Evolutionary conservation across 2,113 vertebrate genomes (phyloP).

Genomic region (Hypomesus transpacificus): DNA sequence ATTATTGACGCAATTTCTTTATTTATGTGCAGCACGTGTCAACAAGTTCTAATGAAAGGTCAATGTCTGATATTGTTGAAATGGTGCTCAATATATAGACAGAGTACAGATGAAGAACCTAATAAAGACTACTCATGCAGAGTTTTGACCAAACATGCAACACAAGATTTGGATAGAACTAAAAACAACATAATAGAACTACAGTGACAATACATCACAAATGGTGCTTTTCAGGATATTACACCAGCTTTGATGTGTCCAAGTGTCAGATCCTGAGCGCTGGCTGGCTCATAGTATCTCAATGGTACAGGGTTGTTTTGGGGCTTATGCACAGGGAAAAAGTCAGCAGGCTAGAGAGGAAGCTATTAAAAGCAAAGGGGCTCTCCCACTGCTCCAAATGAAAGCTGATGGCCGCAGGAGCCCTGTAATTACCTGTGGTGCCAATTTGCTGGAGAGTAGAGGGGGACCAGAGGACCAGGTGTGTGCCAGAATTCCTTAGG

Average conservation of each 20-base stretch:
- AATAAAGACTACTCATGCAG: no score
- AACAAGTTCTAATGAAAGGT: slow-evolving; percentile 53
- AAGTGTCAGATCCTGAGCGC: background rate
- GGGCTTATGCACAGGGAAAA: slow-evolving; percentile 10
- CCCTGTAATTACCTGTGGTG: slow-evolving; percentile 62
- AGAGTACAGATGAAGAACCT: no score
- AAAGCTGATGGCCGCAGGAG: slow-evolving; percentile 63
- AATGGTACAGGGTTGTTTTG: slow-evolving; percentile 1
- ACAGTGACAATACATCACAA: background rate
- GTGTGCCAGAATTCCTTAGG: slow-evolving; percentile 58
- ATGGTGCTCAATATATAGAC: no score
- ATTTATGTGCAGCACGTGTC: slow-evolving; percentile 32
- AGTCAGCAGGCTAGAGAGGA: slow-evolving; percentile 38
- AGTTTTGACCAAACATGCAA: no score
- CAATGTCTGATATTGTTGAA: slow-evolving; percentile 32
- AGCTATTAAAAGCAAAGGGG: slow-evolving; percentile 32
- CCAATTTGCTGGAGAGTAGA: slow-evolving; percentile 54
- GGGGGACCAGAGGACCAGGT: slow-evolving; percentile 54
- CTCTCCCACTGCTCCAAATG: slow-evolving; percentile 63
- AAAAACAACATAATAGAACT: background rate
- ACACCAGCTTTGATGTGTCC: background rate
- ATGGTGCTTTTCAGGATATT: background rate
- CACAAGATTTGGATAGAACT: no score
- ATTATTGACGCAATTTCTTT: slow-evolving; percentile 33
- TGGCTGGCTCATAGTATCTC: background rate